These are phyloP conservation scores for Papilio xuthus DNA, from an alignment of 1,140 invertebrate species.

Conservation along the genomic window DNA sequence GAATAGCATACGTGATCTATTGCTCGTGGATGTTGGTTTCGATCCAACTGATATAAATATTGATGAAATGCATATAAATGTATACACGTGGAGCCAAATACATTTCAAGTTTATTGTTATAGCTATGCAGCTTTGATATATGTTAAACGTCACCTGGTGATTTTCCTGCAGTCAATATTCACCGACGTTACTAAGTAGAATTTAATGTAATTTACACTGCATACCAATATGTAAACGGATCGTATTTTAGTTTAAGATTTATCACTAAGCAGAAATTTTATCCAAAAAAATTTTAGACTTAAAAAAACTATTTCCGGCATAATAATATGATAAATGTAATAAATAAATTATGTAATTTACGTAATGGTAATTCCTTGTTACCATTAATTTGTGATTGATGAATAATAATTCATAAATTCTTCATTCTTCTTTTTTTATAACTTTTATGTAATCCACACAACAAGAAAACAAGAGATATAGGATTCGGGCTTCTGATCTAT, in stretches of 20 bases:
- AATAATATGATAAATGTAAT: background rate
- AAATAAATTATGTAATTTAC: background rate
- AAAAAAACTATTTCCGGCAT: background rate
- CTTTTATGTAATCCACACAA: no score
- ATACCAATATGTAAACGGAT: background rate
- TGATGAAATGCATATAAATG: constrained; percentile 11
- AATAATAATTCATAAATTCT: no score
- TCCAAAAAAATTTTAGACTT: background rate
- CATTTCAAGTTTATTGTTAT: constrained; percentile 17
- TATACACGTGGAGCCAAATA: constrained; percentile 17
- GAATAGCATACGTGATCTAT: background rate
- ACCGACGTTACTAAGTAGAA: background rate
- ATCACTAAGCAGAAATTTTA: background rate
- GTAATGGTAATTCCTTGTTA: background rate
- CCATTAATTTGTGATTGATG: no score
- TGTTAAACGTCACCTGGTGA: background rate
- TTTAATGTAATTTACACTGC: background rate
- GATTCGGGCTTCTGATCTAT: no score
- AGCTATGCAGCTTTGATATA: constrained; percentile 8
- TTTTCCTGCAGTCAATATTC: background rate
- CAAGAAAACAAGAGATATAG: no score
- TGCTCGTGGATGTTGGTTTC: constrained; percentile 42
- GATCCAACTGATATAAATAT: constrained; percentile 51
- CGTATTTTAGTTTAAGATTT: background rate
- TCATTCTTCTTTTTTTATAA: no score